These are phyloP conservation scores for Paramormyrops kingsleyae DNA, from an alignment of 2,113 vertebrate species.

Conservation along the genomic window DNA sequence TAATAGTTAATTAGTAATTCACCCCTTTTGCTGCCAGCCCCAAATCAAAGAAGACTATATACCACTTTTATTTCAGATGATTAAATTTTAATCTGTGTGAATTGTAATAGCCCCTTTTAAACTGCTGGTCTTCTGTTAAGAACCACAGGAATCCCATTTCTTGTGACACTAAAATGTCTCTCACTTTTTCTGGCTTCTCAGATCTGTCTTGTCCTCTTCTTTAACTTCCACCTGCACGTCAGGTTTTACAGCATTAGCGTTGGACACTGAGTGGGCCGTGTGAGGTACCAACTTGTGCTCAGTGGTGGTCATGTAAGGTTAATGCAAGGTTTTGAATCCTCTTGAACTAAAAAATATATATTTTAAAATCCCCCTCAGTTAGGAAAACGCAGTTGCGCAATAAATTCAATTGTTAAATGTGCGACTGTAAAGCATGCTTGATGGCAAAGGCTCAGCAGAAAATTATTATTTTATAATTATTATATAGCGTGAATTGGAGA, in stretches of 20 bases:
- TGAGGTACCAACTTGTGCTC: not conserved
- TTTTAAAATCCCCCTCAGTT: not conserved
- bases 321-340: not conserved
- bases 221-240: not conserved
- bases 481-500: not conserved
- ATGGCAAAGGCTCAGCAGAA: not conserved
- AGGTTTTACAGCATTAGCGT: not conserved
- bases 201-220: not conserved
- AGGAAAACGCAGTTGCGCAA: not conserved
- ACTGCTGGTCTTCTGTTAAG: not conserved
- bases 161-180: not conserved
- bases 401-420: not conserved
- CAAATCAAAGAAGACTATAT: not conserved
- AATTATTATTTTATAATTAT: not conserved
- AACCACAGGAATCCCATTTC: not conserved
- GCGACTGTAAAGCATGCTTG: not conserved
- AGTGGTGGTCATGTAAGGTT: not conserved
- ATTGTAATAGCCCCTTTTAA: not conserved
- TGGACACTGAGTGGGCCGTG: not conserved
- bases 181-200: not conserved
- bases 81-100: not conserved
- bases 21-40: not conserved
- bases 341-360: not conserved
- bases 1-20: not conserved
- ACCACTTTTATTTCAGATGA: not conserved